A percentile compares a stretch with the other conserved stretches of the same genome.
phyloP scores from a whole-genome alignment of 2,113 vertebrate species.

The Dromaius novaehollandiae region DNA sequence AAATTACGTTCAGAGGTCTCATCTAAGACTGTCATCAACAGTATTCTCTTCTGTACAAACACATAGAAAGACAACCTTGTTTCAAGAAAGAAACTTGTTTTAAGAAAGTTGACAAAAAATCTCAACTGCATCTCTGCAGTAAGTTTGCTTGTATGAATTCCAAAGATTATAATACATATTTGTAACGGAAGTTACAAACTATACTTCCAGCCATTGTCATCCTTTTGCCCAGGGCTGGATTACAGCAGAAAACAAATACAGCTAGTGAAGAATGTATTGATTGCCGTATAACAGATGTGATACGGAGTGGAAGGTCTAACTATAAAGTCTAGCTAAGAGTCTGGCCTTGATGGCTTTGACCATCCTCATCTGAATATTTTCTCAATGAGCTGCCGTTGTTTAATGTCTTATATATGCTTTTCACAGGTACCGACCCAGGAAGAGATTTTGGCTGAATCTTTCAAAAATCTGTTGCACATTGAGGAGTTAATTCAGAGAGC shows the following conservation, averaged over 20 bases:
- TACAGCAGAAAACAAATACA: background rate
- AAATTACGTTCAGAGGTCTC: background rate
- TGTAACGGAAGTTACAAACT: background rate
- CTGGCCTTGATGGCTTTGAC: background rate
- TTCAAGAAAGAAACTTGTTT: background rate
- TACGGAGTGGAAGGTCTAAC: accelerated
- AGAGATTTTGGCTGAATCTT: background rate
- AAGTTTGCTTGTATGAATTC: background rate
- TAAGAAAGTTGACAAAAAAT: background rate
- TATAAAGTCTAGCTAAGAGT: background rate
- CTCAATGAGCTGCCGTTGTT: background rate
- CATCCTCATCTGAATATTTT: background rate
- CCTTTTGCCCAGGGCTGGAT: background rate
- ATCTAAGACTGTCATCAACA: background rate
- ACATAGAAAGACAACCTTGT: background rate
- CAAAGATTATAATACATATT: background rate
- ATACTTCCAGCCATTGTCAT: background rate
- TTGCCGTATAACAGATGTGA: background rate
- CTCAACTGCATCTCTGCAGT: background rate
- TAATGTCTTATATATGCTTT: background rate
- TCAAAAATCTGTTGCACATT: background rate
- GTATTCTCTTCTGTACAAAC: background rate
- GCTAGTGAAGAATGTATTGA: background rate
- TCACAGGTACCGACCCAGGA: background rate
- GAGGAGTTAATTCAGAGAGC: background rate